Conservation (phyloP, 2,113 vertebrate genomes). For the Archilochus colubris region DNA sequence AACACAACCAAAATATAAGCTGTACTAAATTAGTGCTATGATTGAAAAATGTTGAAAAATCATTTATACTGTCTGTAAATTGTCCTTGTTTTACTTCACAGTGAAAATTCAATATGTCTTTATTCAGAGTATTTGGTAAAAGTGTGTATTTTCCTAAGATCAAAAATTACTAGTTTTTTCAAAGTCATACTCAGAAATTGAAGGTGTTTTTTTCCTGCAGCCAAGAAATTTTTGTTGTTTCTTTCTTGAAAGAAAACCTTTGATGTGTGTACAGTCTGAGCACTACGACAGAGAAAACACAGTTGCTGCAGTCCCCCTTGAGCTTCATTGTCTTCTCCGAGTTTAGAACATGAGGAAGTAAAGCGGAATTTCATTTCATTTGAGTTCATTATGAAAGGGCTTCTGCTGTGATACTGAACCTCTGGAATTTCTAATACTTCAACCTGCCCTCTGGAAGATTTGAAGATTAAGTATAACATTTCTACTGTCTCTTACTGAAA, state of each 20-base stretch:
- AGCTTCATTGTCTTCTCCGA: conserved; percentile 42
- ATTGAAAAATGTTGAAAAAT: conserved; percentile 8
- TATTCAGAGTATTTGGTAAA: neutral
- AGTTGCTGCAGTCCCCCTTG: neutral
- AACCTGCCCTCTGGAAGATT: conserved; percentile 6
- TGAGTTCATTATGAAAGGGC: conserved; percentile 17
- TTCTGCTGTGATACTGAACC: conserved; percentile 11
- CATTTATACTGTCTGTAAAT: conserved; percentile 42
- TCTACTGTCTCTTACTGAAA: conserved; percentile 22
- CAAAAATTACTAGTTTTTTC: conserved; percentile 2
- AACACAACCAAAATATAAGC: neutral
- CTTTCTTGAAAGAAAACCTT: neutral
- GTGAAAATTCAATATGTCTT: conserved; percentile 18
- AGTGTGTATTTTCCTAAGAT: conserved; percentile 20
- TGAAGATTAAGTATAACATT: neutral
- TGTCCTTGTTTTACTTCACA: conserved; percentile 11
- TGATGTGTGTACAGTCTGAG: conserved; percentile 15
- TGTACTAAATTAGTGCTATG: conserved; percentile 9
- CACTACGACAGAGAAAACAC: neutral
- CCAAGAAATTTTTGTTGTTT: neutral
- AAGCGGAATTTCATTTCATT: conserved; percentile 49
- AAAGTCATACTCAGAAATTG: conserved; percentile 11
- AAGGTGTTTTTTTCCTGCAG: neutral
- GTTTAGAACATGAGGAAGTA: conserved; percentile 20
- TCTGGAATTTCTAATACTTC: conserved; percentile 16